Base-by-base conservation (phyloP, 2,797 vertebrate species). In the Fringilla coelebs region DNA sequence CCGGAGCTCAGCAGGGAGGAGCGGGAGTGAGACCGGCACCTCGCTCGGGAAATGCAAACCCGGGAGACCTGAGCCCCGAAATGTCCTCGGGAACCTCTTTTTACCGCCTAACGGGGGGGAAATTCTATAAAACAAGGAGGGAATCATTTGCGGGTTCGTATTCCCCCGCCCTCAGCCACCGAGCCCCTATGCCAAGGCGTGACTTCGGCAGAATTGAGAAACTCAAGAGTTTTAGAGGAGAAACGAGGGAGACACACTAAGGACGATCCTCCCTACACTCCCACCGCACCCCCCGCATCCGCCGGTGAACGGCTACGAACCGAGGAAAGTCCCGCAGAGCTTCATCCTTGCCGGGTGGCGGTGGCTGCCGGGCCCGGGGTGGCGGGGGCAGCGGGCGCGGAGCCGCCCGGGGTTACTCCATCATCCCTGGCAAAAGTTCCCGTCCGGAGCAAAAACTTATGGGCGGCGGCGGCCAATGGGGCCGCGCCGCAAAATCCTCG, bases 251-350 rank as follows among this genome's bases (percentile, higher is more conserved):
- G 17, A 40, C 29, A 2, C 25, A 0, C 25, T 9, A 29, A 43
- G 25, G 29, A 72, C 26, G 13, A 61, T 11, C 26, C 60, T 40
- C 15, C n/a, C 15, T 20, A 1, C 16, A 0, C 58, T 17, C 80
- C 46, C 60, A 5, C 31, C 38, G 32, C 72, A 13, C 11, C 62
- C 51, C 19, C 32, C 49, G 38, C 57, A 7, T 15, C 52, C 61
- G 2, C 70, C 58, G 8, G 38, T 14, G 17, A 43, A 26, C n/a
- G 57, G 76, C 38, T 98, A 99, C 99, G 96, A 98, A 99, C 99
- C 99, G 94, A 99, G 98, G 97, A 99, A 99, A 85, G 97, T 98
- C 97, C 98, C 98, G 88, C 99, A 99, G 98, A 99, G 98, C 97
- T 98, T 98, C 99, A 99, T 99, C 96, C 97, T 98, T 96, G 98